Conservation (phyloP, 1,140 invertebrate genomes). For the Choristoneura fumiferana region DNA sequence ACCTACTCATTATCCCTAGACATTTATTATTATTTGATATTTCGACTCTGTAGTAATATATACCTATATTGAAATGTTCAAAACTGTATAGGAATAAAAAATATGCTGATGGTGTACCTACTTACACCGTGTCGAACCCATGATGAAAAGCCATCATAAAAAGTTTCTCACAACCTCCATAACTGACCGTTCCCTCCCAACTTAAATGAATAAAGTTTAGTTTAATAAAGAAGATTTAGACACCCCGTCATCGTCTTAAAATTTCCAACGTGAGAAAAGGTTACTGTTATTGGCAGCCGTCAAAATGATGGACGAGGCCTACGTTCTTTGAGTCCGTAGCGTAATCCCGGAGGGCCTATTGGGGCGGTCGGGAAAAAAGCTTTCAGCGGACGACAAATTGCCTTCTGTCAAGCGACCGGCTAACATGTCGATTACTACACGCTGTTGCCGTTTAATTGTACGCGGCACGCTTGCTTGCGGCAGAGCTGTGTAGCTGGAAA, state of each 20-base stretch:
- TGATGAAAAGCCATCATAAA: no score
- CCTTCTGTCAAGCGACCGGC: constrained; percentile 14
- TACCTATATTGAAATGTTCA: no score
- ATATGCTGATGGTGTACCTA: no score
- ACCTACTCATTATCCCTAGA: no score
- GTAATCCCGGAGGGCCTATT: constrained; percentile 25
- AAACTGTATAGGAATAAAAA: no score
- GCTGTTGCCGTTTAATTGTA: constrained; percentile 7
- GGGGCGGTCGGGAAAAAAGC: constrained; percentile 27
- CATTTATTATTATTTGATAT: no score
- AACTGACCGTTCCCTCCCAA: neutral
- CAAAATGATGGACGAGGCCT: constrained; percentile 50
- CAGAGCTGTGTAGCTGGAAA: no score
- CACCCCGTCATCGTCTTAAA: constrained; percentile 35
- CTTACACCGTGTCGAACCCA: no score
- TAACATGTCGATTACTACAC: constrained; percentile 17
- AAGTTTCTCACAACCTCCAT: neutral
- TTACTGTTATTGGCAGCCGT: constrained; percentile 61
- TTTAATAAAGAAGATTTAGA: constrained; percentile 31
- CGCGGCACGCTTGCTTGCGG: constrained; percentile 7
- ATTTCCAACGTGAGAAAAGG: constrained; percentile 48
- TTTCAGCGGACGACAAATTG: constrained; percentile 26
- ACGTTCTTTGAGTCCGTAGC: constrained; percentile 2
- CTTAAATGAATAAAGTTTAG: constrained; percentile 27
- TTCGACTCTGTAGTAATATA: no score